These are phyloP conservation scores for Mus pahari DNA, from an alignment of 2,113 vertebrate genomes.

Conservation along the genomic window DNA sequence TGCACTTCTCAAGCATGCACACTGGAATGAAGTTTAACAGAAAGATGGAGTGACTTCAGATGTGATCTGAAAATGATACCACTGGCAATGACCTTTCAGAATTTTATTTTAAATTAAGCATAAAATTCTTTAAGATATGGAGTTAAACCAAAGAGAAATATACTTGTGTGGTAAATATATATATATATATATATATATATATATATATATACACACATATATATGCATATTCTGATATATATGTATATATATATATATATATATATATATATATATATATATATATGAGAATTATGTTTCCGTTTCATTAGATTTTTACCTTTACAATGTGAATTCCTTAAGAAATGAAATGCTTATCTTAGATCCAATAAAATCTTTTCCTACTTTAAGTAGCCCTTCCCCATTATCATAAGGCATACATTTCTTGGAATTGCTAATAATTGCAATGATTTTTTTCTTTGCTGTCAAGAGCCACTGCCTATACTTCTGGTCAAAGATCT, in stretches of 20 bases:
- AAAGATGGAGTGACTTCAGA: slow-evolving; percentile 9
- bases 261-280: not conserved
- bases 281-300: not conserved
- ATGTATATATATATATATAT: not conserved
- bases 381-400: not conserved
- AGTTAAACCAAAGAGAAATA: not conserved
- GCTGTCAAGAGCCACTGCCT: not conserved
- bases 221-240: not conserved
- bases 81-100: not conserved
- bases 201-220: not conserved
- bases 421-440: not conserved
- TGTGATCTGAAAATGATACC: slow-evolving; percentile 20
- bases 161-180: not conserved
- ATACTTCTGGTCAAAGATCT: not conserved
- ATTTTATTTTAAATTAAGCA: slow-evolving; percentile 14
- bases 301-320: not conserved
- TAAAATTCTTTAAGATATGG: not conserved
- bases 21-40: not conserved
- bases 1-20: not conserved
- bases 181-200: not conserved
- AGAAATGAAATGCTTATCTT: not conserved
- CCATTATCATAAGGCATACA: not conserved
- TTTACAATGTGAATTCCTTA: slow-evolving; percentile 27
- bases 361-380: not conserved
- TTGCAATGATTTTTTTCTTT: slow-evolving; percentile 13